Evolutionary conservation across 2,113 vertebrate genomes (phyloP).

Genomic region (Microtus oregoni): DNA sequence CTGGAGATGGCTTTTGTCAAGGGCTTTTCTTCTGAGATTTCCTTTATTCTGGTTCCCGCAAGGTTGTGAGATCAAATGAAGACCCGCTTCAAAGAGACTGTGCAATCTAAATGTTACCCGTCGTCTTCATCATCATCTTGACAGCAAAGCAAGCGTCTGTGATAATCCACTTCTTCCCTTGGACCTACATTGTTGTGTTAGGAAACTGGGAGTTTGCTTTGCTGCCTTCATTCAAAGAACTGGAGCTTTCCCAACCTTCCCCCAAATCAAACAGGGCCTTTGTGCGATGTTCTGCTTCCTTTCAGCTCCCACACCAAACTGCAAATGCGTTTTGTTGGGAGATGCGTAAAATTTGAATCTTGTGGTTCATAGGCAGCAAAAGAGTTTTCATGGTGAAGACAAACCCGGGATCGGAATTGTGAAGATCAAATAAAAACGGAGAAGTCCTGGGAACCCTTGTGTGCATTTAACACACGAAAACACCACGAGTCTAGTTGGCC

Average conservation of each 20-base stretch:
- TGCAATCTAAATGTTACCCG: slow-evolving; percentile 22
- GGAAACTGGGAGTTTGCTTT: background rate
- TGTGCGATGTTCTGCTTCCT: background rate
- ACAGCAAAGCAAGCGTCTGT: background rate
- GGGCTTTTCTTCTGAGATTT: slow-evolving; percentile 54
- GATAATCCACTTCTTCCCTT: background rate
- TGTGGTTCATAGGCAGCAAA: background rate
- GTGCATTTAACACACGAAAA: background rate
- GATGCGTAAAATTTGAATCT: slow-evolving; percentile 19
- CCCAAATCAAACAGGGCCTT: background rate
- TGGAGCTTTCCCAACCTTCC: background rate
- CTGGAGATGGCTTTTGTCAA: background rate
- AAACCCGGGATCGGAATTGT: background rate
- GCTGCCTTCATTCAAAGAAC: background rate
- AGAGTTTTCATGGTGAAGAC: background rate
- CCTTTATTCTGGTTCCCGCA: slow-evolving; percentile 45
- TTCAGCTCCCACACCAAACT: background rate
- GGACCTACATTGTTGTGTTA: background rate
- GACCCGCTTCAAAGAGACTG: slow-evolving; percentile 43
- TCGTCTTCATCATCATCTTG: slow-evolving; percentile 39
- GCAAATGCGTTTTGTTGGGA: slow-evolving; percentile 11
- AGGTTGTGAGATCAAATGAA: slow-evolving; percentile 52
- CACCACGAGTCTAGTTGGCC: background rate
- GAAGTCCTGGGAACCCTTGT: background rate
- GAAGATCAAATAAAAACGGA: slow-evolving; percentile 19